Percentiles rank a stretch among this genome's conserved stretches.
These are phyloP conservation scores for Hyperoplus immaculatus DNA, from an alignment of 2,797 vertebrate species.

Conservation along the genomic window DNA sequence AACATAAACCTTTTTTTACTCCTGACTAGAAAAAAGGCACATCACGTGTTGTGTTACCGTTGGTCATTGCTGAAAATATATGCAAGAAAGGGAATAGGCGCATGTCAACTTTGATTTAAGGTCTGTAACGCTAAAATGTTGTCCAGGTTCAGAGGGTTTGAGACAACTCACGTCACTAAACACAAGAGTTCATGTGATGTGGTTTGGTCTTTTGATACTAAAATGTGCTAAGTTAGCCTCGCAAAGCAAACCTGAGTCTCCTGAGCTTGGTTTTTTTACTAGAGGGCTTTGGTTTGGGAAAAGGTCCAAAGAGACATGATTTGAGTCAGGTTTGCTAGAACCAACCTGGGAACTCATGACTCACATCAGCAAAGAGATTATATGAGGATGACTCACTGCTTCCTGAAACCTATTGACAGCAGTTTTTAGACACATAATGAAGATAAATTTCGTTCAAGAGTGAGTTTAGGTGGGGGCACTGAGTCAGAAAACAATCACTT, in stretches of 20 bases:
- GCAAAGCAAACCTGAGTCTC: conserved; percentile 14
- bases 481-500: too few species aligned
- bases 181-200: conserved; percentile 22
- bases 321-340: conserved; percentile 20
- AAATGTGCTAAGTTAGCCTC: conserved; percentile 4
- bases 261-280: conserved; percentile 18
- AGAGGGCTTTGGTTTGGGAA: conserved; percentile 18
- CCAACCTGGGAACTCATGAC: conserved; percentile 13
- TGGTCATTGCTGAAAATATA: background rate
- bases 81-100: background rate
- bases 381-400: conserved; percentile 3
- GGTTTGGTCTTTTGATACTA: conserved; percentile 22
- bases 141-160: conserved; percentile 16
- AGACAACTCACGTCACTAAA: conserved; percentile 26
- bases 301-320: conserved; percentile 6
- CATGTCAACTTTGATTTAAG: background rate
- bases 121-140: background rate
- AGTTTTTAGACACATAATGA: background rate
- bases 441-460: background rate
- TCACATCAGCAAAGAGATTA: conserved; percentile 15
- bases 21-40: background rate
- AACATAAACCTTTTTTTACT: background rate
- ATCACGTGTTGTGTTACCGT: background rate
- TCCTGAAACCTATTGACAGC: background rate
- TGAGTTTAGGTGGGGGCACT: too few species aligned